phyloP scores from a whole-genome alignment of 1,140 invertebrate genomes.

The Trissolcus basalis region DNA sequence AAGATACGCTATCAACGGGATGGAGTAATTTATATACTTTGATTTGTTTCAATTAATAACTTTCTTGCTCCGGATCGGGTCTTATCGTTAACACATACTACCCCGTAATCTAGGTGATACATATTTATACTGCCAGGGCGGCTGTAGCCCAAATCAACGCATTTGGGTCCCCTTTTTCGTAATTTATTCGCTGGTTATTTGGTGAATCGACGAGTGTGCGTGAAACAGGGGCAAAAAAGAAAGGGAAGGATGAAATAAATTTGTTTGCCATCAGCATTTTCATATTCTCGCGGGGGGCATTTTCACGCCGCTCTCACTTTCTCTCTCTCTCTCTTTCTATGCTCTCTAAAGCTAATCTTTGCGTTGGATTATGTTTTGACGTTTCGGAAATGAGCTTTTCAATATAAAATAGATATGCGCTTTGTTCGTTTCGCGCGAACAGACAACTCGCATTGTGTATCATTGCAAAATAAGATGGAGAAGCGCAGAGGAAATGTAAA shows the following conservation, averaged over 20 bases:
- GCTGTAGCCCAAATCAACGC: conserved; percentile 15
- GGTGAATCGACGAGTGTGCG: conserved; percentile 8
- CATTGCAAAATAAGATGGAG: conserved; percentile 46
- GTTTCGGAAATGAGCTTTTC: conserved; percentile 56
- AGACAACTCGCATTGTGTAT: conserved; percentile 41
- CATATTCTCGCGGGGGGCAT: too few species aligned
- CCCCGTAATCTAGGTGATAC: conserved; percentile 43
- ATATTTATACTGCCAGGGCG: conserved; percentile 31
- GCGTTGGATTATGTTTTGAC: conserved; percentile 52
- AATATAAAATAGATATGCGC: conserved; percentile 51
- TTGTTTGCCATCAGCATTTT: too few species aligned
- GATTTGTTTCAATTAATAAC: conserved; percentile 59
- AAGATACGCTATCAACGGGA: conserved; percentile 36
- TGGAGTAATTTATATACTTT: conserved; percentile 49
- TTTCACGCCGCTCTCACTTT: too few species aligned
- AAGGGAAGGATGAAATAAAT: neutral
- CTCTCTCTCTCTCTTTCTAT: too few species aligned
- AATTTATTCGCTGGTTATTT: conserved; percentile 46
- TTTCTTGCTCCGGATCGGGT: conserved; percentile 33
- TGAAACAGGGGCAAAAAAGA: conserved; percentile 16
- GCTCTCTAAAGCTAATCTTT: conserved; percentile 15
- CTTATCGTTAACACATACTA: conserved; percentile 54
- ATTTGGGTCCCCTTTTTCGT: conserved; percentile 5
- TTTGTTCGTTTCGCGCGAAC: conserved; percentile 29
- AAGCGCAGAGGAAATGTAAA: conserved; percentile 50